Conservation (phyloP, 2,888 invertebrate species). For the Lamproptera curius region DNA sequence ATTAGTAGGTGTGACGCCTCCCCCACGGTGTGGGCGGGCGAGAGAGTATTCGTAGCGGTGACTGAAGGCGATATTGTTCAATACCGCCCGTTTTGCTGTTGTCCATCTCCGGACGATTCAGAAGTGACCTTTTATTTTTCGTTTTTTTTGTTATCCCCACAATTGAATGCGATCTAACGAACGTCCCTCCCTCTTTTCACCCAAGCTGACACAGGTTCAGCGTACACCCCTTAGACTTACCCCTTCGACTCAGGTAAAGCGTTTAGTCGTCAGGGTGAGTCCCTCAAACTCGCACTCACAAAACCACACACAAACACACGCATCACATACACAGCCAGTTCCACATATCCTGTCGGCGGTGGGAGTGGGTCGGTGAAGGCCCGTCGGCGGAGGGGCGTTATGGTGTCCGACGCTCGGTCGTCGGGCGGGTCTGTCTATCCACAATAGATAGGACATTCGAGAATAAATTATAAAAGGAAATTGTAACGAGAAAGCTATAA, state of each 20-base stretch:
- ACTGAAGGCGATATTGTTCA: neutral
- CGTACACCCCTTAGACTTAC: no score
- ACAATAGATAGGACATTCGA: constrained; percentile 75
- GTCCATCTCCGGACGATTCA: neutral
- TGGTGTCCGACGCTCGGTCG: constrained; percentile 1
- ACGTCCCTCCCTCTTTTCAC: no score
- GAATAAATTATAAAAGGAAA: constrained; percentile 77
- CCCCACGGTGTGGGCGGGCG: neutral
- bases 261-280: neutral
- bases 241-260: no score
- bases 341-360: no score
- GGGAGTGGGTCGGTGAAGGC: constrained; percentile 2
- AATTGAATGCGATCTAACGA: constrained; percentile 3
- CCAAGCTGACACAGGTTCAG: no score
- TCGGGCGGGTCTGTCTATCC: constrained; percentile 49
- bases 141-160: constrained; percentile 10
- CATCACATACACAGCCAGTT: constrained; percentile 20
- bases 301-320: constrained; percentile 7
- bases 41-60: neutral
- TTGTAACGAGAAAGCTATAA: constrained; percentile 61
- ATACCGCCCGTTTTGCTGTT: neutral
- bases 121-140: neutral
- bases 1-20: neutral
- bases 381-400: constrained; percentile 15
- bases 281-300: neutral